Evolutionary conservation across 2,888 invertebrate species (phyloP).

Genomic region (Andricus quercusramuli): DNA sequence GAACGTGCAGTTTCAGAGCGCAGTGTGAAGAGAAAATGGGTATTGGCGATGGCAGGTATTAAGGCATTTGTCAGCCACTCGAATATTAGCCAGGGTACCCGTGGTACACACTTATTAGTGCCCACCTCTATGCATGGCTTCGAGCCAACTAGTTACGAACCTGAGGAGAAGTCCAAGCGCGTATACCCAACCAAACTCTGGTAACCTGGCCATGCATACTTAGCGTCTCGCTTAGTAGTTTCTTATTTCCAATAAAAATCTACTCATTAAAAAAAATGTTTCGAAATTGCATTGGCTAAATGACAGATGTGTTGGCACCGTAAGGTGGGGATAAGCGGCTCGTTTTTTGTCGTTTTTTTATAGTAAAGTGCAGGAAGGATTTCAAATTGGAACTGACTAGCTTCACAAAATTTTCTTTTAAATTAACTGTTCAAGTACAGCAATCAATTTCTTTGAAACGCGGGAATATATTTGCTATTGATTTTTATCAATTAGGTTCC

Average conservation of each 20-base stretch:
- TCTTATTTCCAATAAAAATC: slow-evolving; percentile 24
- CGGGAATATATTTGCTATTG: too few relatives aligned
- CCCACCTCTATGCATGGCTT: slow-evolving; percentile 73
- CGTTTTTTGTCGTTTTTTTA: too few relatives aligned
- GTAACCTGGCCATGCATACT: slow-evolving; percentile 60
- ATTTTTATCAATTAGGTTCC: too few relatives aligned
- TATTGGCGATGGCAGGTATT: slow-evolving; percentile 75
- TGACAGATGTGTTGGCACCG: too few relatives aligned
- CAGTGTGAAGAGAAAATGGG: slow-evolving; percentile 48
- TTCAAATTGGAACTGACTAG: too few relatives aligned
- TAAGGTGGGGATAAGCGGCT: too few relatives aligned
- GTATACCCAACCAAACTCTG: slow-evolving; percentile 54
- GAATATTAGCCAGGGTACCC: slow-evolving; percentile 67
- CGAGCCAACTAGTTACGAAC: slow-evolving; percentile 75
- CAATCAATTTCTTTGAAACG: too few relatives aligned
- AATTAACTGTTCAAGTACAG: too few relatives aligned
- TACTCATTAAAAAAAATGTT: not conserved
- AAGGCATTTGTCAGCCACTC: slow-evolving; percentile 73
- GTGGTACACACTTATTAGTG: slow-evolving; percentile 67
- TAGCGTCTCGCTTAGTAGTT: slow-evolving; percentile 49
- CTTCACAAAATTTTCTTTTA: too few relatives aligned
- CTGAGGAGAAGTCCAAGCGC: slow-evolving; percentile 67
- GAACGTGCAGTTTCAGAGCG: slow-evolving; percentile 38
- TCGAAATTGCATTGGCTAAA: too few relatives aligned
- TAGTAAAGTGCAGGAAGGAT: too few relatives aligned